Evolutionary conservation across 2,888 invertebrate species (phyloP), one percentile per base, ranked within the genome.

Genomic region (Atrina japonica): DNA sequence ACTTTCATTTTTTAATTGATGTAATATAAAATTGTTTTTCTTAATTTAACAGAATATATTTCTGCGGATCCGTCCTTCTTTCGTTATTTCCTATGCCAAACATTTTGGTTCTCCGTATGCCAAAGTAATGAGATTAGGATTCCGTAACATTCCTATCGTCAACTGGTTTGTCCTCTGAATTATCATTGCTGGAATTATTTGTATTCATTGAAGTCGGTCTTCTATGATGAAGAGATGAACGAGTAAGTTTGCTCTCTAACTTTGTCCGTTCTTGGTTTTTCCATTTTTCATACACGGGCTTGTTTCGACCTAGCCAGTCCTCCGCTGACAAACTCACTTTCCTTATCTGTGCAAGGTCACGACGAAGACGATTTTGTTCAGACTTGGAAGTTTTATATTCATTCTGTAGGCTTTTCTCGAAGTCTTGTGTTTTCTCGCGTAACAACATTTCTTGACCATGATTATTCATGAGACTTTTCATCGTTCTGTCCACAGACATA

Each of bases 401-500:
- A 9, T 49, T 27, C 11, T 61, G 11, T n/a, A 61, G n/a, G 27
- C n/a, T 23, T 50, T 30, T 49, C 25, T 61, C 49, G 49, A 25
- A 61, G 21, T 21, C 35, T 30, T 30, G 18, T 5, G 61, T 61
- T 21, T 61, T 61, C 23, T 61, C 61, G 18, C 61, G 27, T 21
- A 61, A 21, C 30, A 61, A 11, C 18, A 47, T 61, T 30, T 45
- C 47, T 27, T 61, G 61, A 11, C 61, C 61, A 16, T 49, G 49
- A 49, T 61, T 61, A 18, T 61, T 45, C 35, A 61, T 30, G 14
- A 45, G 27, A 7, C 29, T 25, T 43, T 47, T 61, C 61, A 61
- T 61, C 9, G 61, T 49, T 30, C 61, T 47, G 30, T 61, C 61
- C n/a, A 61, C 61, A 49, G 49, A 29, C 18, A 49, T 29, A 14